phyloP scores from a whole-genome alignment of 1,140 invertebrate genomes.

The Parasteatoda tepidariorum region DNA sequence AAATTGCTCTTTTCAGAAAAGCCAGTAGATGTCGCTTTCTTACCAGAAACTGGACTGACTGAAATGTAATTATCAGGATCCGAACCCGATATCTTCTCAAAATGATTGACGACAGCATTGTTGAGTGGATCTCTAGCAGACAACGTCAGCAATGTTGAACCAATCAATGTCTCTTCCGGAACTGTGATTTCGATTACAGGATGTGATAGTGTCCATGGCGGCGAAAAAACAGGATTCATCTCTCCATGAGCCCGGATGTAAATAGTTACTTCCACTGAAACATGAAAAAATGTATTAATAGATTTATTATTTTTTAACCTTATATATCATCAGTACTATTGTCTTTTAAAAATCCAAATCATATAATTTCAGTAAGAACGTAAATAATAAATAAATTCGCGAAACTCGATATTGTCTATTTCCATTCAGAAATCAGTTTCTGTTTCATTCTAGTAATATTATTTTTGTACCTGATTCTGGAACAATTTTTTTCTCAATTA shows the following conservation, averaged over 20 bases:
- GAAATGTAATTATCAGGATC: conserved; percentile 70
- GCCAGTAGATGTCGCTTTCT: too few relatives aligned
- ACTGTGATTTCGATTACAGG: conserved; percentile 72
- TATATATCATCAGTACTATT: too few relatives aligned
- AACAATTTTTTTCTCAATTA: too few relatives aligned
- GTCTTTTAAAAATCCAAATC: too few relatives aligned
- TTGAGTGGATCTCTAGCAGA: conserved; percentile 66
- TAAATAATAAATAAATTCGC: too few relatives aligned
- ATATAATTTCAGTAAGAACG: too few relatives aligned
- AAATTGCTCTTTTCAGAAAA: too few relatives aligned
- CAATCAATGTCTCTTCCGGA: conserved; percentile 82
- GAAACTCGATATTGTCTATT: too few relatives aligned
- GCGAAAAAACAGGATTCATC: conserved; percentile 81
- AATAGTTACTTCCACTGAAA: conserved; percentile 77
- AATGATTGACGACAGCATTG: conserved; percentile 65
- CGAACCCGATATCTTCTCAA: conserved; percentile 66
- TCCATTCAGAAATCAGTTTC: too few relatives aligned
- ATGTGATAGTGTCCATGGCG: conserved; percentile 65
- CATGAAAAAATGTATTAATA: not conserved
- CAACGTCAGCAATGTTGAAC: conserved; percentile 77
- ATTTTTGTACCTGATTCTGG: too few relatives aligned
- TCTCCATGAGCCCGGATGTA: conserved; percentile 84
- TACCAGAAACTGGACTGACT: conserved; percentile 73
- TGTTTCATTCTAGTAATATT: too few relatives aligned
- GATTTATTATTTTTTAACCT: too few relatives aligned